Evolutionary conservation across 2,888 invertebrate genomes (phyloP), one percentile per base, ranked within the genome.

Genomic region (Thyatira batis): DNA sequence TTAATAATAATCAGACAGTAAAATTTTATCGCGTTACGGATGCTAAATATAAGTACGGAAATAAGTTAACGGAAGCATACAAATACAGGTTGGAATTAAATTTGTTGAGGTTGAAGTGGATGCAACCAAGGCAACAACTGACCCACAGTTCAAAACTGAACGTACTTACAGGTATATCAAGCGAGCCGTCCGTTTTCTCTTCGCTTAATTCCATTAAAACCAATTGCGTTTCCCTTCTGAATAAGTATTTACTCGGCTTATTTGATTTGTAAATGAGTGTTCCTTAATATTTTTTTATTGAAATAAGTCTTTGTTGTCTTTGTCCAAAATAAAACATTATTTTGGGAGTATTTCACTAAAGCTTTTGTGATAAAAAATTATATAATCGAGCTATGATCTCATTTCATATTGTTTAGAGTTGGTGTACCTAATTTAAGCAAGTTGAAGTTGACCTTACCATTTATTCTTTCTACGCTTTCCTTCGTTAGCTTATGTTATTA

Each of bases 61-160:
- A 76, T 72, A 66, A 73, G 69, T 72, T 63, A 77, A 76, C 82
- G 84, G 83, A 84, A 83, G 73, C 69, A 67, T 54, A 51, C 50
- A 54, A 54, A 52, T 23, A 52, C 50, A 66, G 51, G 52, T 54
- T 49, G 56, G 63, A 60, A 53, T 62, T 58, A 63, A 61, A 69
- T 65, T 61, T 63, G 65, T 67, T 65, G 63, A 58, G 52, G 54
- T 58, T 52, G 63, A 56, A 59, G 65, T 67, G 60, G 63, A 67
- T 65, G 61, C 65, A 66, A 61, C 67, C 67, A 64, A 72, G 65
- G 67, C 58, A 53, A 61, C 20, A 55, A 50, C 20, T 9, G 44
- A 20, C 20, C 20, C 11, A 10, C 20, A 3, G 20, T 20, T 8
- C 20, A 1, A n/a, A 23, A 23, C 3, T 4, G 13, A 6, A 13